Evolutionary conservation across 2,797 vertebrate species (phyloP).

Genomic region (Oceanodroma leucorhoa): DNA sequence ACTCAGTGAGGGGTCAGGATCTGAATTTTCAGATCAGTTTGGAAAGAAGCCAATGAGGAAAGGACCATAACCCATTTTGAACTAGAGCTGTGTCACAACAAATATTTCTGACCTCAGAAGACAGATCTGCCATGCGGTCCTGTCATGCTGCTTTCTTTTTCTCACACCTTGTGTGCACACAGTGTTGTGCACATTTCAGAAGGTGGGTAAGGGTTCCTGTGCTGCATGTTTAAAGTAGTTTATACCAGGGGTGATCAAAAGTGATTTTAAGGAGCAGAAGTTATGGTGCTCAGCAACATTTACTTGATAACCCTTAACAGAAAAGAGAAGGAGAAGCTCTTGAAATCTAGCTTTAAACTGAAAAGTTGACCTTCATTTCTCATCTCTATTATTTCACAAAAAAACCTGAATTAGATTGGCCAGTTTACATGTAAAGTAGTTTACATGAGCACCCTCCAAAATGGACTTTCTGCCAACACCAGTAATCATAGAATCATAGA

Average conservation of each 20-base stretch:
- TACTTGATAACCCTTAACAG: background rate
- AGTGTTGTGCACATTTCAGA: background rate
- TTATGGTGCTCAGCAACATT: background rate
- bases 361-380: background rate
- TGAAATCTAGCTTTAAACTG: background rate
- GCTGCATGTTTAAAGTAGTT: background rate
- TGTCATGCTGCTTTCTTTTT: background rate
- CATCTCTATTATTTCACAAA: background rate
- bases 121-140: accelerated
- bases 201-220: background rate
- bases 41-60: background rate
- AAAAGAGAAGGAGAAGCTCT: background rate
- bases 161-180: background rate
- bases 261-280: background rate
- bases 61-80: background rate
- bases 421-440: background rate
- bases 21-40: background rate
- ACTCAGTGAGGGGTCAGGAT: background rate
- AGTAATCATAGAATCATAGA: too few relatives aligned
- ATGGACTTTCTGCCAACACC: background rate
- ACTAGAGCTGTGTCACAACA: background rate
- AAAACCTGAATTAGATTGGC: background rate
- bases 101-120: background rate
- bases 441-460: background rate
- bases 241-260: background rate